These are phyloP conservation scores for Micrasema longulum DNA, from an alignment of 1,140 invertebrate species.

Conservation along the genomic window DNA sequence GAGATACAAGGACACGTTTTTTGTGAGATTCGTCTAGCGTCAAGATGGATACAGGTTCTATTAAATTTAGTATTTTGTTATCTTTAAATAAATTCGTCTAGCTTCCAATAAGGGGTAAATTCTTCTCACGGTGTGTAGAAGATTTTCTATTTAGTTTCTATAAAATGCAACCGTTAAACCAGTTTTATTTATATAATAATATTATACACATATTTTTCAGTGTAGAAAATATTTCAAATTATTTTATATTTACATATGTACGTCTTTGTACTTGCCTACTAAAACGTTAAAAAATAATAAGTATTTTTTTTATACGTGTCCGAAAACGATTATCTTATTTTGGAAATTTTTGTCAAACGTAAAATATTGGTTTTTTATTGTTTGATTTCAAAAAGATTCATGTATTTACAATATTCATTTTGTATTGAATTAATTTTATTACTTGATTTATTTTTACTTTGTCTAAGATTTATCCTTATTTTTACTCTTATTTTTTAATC, in stretches of 20 bases:
- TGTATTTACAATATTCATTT: not conserved
- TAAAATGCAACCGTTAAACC: too few relatives aligned
- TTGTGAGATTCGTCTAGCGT: conserved; percentile 38
- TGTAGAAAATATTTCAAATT: too few relatives aligned
- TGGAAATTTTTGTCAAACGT: too few relatives aligned
- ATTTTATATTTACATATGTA: too few relatives aligned
- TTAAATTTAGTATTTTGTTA: conserved; percentile 17
- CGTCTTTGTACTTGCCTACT: too few relatives aligned
- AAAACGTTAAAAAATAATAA: too few relatives aligned
- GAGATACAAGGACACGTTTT: conserved; percentile 35
- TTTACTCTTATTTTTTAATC: not conserved
- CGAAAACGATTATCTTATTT: too few relatives aligned
- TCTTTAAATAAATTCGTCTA: conserved; percentile 38
- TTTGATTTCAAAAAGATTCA: not conserved
- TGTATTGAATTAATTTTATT: not conserved
- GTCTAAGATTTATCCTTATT: not conserved
- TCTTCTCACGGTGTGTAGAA: conserved; percentile 30
- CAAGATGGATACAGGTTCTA: conserved; percentile 40
- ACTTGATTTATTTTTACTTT: not conserved
- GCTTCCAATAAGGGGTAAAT: conserved; percentile 11
- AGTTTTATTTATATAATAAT: too few relatives aligned
- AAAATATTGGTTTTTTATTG: not conserved
- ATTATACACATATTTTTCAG: too few relatives aligned
- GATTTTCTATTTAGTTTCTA: too few relatives aligned
- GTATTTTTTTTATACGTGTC: too few relatives aligned